Evolutionary conservation across 2,797 vertebrate genomes (phyloP).

Genomic region (Trachops cirrhosus): DNA sequence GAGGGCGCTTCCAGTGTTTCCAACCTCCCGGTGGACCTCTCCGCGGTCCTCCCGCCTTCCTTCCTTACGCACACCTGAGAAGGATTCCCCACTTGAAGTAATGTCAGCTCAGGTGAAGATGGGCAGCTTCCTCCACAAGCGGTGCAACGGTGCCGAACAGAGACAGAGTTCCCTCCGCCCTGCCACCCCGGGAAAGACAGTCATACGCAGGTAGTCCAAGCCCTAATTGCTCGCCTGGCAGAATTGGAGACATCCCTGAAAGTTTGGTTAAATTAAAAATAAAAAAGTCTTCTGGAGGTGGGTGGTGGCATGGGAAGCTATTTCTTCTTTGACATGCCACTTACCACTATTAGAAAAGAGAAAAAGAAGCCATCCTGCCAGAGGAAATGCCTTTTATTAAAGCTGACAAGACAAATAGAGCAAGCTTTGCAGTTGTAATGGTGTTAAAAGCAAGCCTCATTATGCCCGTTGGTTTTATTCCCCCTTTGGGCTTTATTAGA

Average conservation of each 20-base stretch:
- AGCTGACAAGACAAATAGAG: slow-evolving; percentile 73
- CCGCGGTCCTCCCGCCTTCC: neutral
- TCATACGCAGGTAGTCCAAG: neutral
- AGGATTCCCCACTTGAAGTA: neutral
- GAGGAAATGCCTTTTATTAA: slow-evolving; percentile 68
- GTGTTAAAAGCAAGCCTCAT: slow-evolving; percentile 73
- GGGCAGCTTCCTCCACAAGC: neutral
- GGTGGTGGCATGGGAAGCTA: slow-evolving; percentile 50
- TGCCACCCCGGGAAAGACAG: neutral
- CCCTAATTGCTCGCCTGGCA: neutral
- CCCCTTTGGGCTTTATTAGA: slow-evolving; percentile 57
- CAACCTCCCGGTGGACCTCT: neutral
- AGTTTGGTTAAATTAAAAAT: neutral
- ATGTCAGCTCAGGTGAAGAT: neutral
- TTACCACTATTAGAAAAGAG: slow-evolving; percentile 66
- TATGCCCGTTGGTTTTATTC: slow-evolving; percentile 59
- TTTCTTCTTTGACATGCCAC: slow-evolving; percentile 67
- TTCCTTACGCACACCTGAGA: neutral
- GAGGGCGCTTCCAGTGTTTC: neutral
- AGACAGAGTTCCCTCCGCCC: neutral
- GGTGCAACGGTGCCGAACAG: neutral
- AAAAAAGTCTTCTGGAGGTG: neutral
- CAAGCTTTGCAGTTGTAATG: slow-evolving; percentile 58
- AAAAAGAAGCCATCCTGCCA: slow-evolving; percentile 46
- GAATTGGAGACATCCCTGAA: neutral